Evolutionary conservation across 2,888 invertebrate species (phyloP).

Genomic region (Drosophila sordidula): DNA sequence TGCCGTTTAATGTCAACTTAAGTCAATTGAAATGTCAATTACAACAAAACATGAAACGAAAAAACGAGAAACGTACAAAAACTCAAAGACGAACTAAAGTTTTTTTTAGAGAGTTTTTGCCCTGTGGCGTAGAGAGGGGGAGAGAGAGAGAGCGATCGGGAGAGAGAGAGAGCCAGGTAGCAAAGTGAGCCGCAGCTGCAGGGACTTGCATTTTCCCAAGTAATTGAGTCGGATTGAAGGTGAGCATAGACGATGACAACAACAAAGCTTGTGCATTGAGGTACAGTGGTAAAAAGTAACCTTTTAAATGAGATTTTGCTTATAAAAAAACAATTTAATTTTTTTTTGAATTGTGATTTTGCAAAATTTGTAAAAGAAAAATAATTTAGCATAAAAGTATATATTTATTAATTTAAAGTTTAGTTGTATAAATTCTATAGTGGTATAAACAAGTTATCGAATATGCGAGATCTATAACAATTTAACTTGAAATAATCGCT

Average conservation of each 20-base stretch:
- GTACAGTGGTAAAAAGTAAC: constrained; percentile 25
- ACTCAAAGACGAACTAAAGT: constrained; percentile 27
- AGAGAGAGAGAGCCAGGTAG: no score
- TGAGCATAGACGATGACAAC: constrained; percentile 46
- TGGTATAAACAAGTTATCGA: no score
- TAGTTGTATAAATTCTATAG: no score
- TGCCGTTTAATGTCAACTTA: constrained; percentile 75
- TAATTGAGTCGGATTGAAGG: constrained; percentile 68
- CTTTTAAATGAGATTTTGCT: no score
- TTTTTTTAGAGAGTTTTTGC: constrained; percentile 26
- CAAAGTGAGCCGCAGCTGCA: constrained; percentile 19
- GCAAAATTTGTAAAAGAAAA: no score
- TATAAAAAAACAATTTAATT: no score
- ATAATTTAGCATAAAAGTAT: no score
- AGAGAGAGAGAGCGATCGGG: neutral
- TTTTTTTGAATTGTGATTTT: no score
- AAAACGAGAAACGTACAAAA: constrained; percentile 30
- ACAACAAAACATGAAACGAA: constrained; percentile 66
- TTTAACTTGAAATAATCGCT: neutral
- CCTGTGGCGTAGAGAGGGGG: constrained; percentile 6
- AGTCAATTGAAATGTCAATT: constrained; percentile 78
- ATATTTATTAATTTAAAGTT: no score
- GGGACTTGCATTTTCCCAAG: constrained; percentile 47
- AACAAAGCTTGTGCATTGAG: constrained; percentile 8
- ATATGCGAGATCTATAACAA: no score